Conservation (phyloP, 37 sponge, comb jelly and placozoan genomes). For the Amphimedon queenslandica region DNA sequence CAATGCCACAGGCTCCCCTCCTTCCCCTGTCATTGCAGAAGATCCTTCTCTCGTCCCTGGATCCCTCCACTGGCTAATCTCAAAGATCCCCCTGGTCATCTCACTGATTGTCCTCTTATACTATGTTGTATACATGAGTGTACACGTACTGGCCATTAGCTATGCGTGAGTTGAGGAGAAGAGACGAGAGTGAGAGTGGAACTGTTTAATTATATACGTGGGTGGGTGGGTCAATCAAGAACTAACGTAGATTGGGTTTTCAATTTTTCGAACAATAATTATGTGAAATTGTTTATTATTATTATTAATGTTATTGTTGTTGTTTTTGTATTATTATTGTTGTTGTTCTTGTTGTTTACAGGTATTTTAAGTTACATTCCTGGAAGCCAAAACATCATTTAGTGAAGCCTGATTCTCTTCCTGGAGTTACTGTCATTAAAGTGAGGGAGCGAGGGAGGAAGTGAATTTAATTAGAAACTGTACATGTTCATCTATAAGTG, state of each 20-base stretch:
- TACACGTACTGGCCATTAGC: constrained; percentile 1
- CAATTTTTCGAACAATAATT: too few species aligned
- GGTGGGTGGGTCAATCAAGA: too few species aligned
- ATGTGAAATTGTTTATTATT: too few species aligned
- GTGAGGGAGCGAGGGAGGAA: too few species aligned
- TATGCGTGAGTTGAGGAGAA: constrained; percentile 16
- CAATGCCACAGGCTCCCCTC: neutral
- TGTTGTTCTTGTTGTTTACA: neutral
- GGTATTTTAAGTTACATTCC: constrained; percentile 1
- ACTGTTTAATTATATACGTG: too few species aligned
- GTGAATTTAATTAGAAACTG: too few species aligned
- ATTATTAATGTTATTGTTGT: too few species aligned
- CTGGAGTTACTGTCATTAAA: constrained; percentile 19
- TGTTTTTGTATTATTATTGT: too few species aligned
- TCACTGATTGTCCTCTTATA: neutral
- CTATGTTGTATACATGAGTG: constrained; percentile 15
- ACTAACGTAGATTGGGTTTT: too few species aligned
- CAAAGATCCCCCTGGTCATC: too few species aligned
- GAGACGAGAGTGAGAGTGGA: too few species aligned
- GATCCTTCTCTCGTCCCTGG: neutral
- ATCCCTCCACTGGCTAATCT: neutral
- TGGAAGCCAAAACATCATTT: neutral
- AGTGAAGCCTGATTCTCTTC: neutral
- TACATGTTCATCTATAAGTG: too few species aligned
- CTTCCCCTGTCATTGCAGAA: neutral